Evolutionary conservation across 2,113 vertebrate genomes (phyloP), one percentile per base, ranked within the genome.

Genomic region (Propithecus coquereli): DNA sequence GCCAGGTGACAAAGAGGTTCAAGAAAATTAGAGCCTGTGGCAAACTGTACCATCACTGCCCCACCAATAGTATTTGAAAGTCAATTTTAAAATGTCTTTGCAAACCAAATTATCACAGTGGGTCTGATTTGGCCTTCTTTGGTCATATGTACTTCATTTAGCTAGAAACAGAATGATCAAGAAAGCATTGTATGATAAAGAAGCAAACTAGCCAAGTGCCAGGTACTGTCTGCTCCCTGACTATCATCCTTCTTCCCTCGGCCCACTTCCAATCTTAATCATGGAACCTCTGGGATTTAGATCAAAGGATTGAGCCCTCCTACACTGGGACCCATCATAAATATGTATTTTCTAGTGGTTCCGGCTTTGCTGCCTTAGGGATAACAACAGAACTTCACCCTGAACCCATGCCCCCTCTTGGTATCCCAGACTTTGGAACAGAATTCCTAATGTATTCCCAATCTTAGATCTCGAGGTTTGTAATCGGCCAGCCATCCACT

Each of bases 41-140:
- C 86, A 90, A 95, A 87, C 50, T 37, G 20, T 34, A 73, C 77
- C 9, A 52, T 85, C 66, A 40, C 43, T 45, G 80, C 25, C 65
- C 63, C 50, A 63, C 20, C 27, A 76, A 90, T 77, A 89, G 50
- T 32, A 87, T 93, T 89, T 94, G 70, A 76, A 85, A 97, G 82
- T 73, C 52, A 37, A 77, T 73, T 89, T 94, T 66, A 61, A 91
- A 96, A 96, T 59, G 45, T 57, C 83, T 93, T 90, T 40, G 59
- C 92, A 95, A 83, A 65, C 25, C 61, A 90, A 93, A 86, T 93
- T 91, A 70, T 52, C 90, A 63, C 89, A 34, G 20, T 93, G 93
- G 43, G 83, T 71, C 82, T n/a, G 7, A 93, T 89, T 80, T 43
- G 32, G 50, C 54, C 54, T 95, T 90, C 59, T 66, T 89, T 74